Conservation (phyloP, 2,113 vertebrate species). For the Cyphomyrus discorhynchus region DNA sequence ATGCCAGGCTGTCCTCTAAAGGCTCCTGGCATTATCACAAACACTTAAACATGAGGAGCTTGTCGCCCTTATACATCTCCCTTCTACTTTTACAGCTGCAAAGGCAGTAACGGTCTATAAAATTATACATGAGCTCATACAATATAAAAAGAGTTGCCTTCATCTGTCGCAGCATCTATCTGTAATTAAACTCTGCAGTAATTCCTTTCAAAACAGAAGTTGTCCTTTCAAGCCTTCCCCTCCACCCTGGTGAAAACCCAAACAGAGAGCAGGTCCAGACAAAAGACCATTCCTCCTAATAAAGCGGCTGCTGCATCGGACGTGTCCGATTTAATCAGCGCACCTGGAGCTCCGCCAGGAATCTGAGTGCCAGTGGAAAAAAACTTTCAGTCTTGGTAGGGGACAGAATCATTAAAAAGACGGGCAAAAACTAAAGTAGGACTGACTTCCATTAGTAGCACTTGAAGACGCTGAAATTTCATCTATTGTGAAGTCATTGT, state of each 20-base stretch:
- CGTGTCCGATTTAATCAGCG: conserved; percentile 9
- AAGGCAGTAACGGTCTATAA: background rate
- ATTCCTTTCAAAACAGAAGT: background rate
- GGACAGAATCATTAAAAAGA: background rate
- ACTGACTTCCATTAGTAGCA: background rate
- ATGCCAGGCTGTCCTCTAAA: background rate
- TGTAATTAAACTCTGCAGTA: conserved; percentile 8
- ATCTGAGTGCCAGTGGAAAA: background rate
- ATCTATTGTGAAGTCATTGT: background rate
- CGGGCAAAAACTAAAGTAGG: background rate
- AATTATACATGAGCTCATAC: background rate
- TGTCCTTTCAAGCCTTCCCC: background rate
- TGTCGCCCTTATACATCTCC: background rate
- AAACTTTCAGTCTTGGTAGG: background rate
- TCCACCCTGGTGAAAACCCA: background rate
- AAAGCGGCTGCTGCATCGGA: background rate
- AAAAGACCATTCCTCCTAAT: background rate
- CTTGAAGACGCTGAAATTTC: background rate
- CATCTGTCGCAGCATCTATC: background rate
- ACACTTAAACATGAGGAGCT: background rate
- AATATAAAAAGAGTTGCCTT: background rate
- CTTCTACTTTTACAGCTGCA: background rate
- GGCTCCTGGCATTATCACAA: background rate
- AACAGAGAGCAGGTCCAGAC: background rate
- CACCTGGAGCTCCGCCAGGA: conserved; percentile 5